phyloP scores from a whole-genome alignment of 1,140 invertebrate genomes.

The Drosophila bocqueti region DNA sequence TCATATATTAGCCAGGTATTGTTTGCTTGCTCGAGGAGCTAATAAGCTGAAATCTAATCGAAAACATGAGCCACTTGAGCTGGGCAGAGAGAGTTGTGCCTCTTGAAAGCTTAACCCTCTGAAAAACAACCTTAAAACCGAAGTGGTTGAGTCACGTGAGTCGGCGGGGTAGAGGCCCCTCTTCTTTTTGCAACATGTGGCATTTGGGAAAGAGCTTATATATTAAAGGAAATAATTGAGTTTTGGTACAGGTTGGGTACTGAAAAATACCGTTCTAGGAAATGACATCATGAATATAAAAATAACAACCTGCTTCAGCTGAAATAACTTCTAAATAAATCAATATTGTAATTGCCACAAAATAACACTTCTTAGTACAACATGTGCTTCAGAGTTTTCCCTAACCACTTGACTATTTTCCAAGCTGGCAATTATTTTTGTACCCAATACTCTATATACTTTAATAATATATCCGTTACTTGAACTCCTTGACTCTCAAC shows the following conservation, averaged over 20 bases:
- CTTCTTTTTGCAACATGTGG: conserved; percentile 67
- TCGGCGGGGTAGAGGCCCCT: too few relatives aligned
- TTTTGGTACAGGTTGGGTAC: not conserved
- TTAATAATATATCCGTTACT: not conserved
- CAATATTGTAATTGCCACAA: not conserved
- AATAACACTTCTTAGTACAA: not conserved
- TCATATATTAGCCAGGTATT: conserved; percentile 31
- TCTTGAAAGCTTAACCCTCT: conserved; percentile 31
- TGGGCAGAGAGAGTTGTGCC: conserved; percentile 1
- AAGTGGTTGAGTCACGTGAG: conserved; percentile 48
- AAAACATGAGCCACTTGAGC: conserved; percentile 36
- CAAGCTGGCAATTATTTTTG: conserved; percentile 16
- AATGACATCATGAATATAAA: conserved; percentile 24
- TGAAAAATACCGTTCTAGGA: not conserved
- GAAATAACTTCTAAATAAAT: not conserved
- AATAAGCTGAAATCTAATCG: conserved; percentile 35
- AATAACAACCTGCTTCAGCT: not conserved
- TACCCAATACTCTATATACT: not conserved
- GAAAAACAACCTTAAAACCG: not conserved
- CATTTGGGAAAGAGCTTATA: conserved; percentile 56
- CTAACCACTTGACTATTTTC: not conserved
- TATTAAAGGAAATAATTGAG: not conserved
- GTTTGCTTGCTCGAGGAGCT: conserved; percentile 6
- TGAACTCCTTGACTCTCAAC: not conserved
- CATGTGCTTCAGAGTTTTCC: not conserved